Evolutionary conservation across 2,113 vertebrate species (phyloP), one percentile per base, ranked within the genome.

Genomic region (Lepisosteus oculatus): DNA sequence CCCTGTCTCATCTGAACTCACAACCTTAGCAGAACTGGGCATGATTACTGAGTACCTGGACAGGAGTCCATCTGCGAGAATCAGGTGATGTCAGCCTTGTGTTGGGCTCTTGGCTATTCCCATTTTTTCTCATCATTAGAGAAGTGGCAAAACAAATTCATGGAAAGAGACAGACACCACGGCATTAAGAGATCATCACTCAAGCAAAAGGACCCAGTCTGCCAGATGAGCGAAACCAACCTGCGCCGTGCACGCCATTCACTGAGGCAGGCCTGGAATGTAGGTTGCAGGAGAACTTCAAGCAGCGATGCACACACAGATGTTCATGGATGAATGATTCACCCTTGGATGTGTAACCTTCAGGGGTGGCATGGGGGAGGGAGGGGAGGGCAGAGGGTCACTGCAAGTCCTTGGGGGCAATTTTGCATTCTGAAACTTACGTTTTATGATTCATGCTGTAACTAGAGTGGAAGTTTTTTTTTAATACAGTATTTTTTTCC

Each of bases 311-410:
- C 51, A 63, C 41, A 47, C 3, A 7, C 44, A 9, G 3, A n/a
- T 45, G 13, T 8, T 69, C 41, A 65, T 9, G 76, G 69, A 68
- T 79, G 70, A 67, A 43, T 72, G 65, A 70, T 64, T 61, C 17
- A 76, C 62, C 77, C 76, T 81, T 77, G 76, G 72, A 75, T 72
- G 76, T 79, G 83, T 84, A 78, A 85, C 82, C 78, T 80, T 73
- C 61, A 69, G 79, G 55, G 79, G 66, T 69, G 72, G 71, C 71
- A 69, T 67, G 66, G 73, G 79, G 77, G 61, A 57, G 73, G 45
- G 67, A 13, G 57, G 66, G 65, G 44, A 74, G 65, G 77, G 70
- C 73, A 74, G 57, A 9, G 71, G 79, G 77, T 81, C 8, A 77
- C 14, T 68, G 2, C 54, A 72, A 70, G 43, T 54, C 76, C 81